A percentile compares a stretch with the other conserved stretches of the same genome.
These are phyloP conservation scores for Pomacea maculata DNA, from an alignment of 1,140 invertebrate genomes.

Conservation along the genomic window DNA sequence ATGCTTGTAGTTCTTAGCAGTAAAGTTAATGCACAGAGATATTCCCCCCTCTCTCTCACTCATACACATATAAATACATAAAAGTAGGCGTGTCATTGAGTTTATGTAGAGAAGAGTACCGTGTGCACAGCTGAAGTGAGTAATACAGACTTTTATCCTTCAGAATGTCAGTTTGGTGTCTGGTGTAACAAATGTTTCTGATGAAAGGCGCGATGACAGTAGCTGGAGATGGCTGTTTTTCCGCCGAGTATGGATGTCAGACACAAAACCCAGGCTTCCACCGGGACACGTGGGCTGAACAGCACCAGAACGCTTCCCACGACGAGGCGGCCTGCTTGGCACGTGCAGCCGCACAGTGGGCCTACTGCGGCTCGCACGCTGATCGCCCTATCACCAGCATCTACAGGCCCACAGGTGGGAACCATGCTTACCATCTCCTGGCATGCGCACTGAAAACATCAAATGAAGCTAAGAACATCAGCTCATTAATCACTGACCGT, in stretches of 20 bases:
- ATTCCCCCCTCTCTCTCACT: too few species aligned
- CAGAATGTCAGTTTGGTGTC: too few species aligned
- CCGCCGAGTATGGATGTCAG: conserved; percentile 28
- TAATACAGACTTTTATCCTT: too few species aligned
- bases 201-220: conserved; percentile 41
- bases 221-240: conserved; percentile 38
- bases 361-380: conserved; percentile 26
- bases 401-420: conserved; percentile 37
- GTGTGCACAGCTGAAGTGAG: too few species aligned
- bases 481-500: too few species aligned
- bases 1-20: too few species aligned
- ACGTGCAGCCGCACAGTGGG: conserved; percentile 26
- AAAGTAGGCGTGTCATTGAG: too few species aligned
- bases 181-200: background rate
- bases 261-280: conserved; percentile 7
- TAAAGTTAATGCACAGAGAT: too few species aligned
- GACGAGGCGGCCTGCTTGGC: conserved; percentile 26
- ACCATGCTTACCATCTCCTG: background rate
- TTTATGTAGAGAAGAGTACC: background rate
- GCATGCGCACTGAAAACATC: too few species aligned
- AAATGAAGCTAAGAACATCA: too few species aligned
- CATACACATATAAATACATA: too few species aligned
- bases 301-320: conserved; percentile 10
- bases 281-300: conserved; percentile 31
- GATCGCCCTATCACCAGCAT: conserved; percentile 31